A percentile compares a stretch with the other conserved stretches of the same genome.
phyloP scores from a whole-genome alignment of 2,888 invertebrate species.

The Scrobipalpa atriplicella region DNA sequence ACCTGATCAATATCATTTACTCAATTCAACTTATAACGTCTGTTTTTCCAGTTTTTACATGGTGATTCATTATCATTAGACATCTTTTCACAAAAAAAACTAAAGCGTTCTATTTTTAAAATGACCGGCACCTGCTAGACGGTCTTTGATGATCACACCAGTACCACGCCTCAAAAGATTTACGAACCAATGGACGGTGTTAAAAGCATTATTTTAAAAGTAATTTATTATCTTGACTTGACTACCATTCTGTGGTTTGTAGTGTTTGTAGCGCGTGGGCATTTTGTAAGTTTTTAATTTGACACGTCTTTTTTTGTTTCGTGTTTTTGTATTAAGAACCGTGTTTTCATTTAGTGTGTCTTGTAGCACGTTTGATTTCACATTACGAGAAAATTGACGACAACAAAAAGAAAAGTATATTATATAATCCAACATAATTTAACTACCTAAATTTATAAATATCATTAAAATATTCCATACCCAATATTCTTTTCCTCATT shows the following conservation, averaged over 20 bases:
- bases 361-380: background rate
- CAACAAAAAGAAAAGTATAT: no score
- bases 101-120: slow-evolving; percentile 18
- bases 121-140: slow-evolving; percentile 21
- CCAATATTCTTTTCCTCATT: slow-evolving; percentile 67
- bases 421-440: no score
- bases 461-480: slow-evolving; percentile 43
- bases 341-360: background rate
- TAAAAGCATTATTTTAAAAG: slow-evolving; percentile 29
- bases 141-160: slow-evolving; percentile 24
- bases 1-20: no score
- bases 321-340: slow-evolving; percentile 30
- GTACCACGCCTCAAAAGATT: slow-evolving; percentile 24
- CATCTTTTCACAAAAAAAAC: slow-evolving; percentile 16
- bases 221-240: slow-evolving; percentile 26
- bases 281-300: slow-evolving; percentile 13
- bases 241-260: slow-evolving; percentile 24
- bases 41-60: background rate
- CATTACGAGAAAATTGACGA: no score
- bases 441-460: no score
- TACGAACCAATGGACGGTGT: slow-evolving; percentile 23
- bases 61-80: background rate
- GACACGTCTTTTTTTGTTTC: slow-evolving; percentile 15
- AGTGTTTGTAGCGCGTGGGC: slow-evolving; percentile 4
- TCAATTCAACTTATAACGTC: background rate